Base-by-base conservation (phyloP, 2,888 invertebrate genomes). In the Chaitophorus viminalis region DNA sequence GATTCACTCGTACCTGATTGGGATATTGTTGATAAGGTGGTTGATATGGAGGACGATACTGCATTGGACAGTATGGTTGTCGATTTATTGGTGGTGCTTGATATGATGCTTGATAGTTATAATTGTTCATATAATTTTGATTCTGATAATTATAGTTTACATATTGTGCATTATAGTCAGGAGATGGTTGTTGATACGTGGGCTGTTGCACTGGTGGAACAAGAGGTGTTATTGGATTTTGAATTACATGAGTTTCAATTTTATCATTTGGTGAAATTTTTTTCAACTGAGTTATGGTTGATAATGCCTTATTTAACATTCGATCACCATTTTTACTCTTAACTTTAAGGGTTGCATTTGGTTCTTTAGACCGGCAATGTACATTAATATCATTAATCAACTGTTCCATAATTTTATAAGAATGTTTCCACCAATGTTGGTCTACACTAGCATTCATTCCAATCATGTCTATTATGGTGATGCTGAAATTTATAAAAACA, bases 381-480 rank as follows among this genome's bases (percentile, higher is more conserved):
- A 87, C 74, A 33, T 81, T 87, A 4, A 87, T 87, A 31, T 87
- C 87, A 79, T 87, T 79, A 21, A 87, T 87, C 74, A 87, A 65
- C 74, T 87, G 79, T 65, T 87, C 87, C 74, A 87, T 87, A 60
- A 87, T 65, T 74, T 87, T 87, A n/a, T 75, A 81, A 1, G 87
- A 87, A 4, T 81, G 46, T 74, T 87, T 87, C 87, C 87, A 87
- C 87, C 87, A 87, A 70, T 75, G 60, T 81, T 81, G 78, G 81
- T 87, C 74, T 25, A 81, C 18, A 74, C 18, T 81, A 46, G 75
- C 74, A 46, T 87, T 87, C 74, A 81, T 87, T 17, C 60, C 87
- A 74, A 87, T 74, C 87, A 87, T 87, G 36, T 87, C 87, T 72
- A 87, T 81, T 81, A 87, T 87, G 8, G 81, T 87, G 11, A 87